Evolutionary conservation across 2,888 invertebrate genomes (phyloP).

Genomic region (Athetis lepigone): DNA sequence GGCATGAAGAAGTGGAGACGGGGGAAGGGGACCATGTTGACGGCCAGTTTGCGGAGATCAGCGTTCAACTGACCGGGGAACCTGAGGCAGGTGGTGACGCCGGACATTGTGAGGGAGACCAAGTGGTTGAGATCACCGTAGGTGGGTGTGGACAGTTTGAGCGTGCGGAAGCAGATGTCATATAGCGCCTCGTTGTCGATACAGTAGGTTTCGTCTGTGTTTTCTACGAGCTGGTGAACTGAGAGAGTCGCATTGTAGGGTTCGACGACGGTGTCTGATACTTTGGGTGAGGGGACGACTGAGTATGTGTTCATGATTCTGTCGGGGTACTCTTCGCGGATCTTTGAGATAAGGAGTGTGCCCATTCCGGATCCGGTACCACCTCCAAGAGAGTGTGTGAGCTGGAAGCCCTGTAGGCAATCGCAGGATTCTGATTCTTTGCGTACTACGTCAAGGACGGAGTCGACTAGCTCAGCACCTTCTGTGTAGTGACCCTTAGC

Average conservation of each 20-base stretch:
- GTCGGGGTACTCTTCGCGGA: slow-evolving; percentile 97
- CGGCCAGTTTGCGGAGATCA: slow-evolving; percentile 97
- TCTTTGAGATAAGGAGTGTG: slow-evolving; percentile 96
- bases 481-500: slow-evolving; percentile 98
- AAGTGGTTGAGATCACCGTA: slow-evolving; percentile 98
- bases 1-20: slow-evolving; percentile 97
- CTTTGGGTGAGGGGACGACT: slow-evolving; percentile 96
- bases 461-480: slow-evolving; percentile 94
- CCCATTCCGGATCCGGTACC: slow-evolving; percentile 90
- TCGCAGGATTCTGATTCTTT: slow-evolving; percentile 97
- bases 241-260: slow-evolving; percentile 97
- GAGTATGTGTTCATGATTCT: slow-evolving; percentile 96
- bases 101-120: slow-evolving; percentile 96
- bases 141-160: slow-evolving; percentile 96
- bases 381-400: slow-evolving; percentile 94
- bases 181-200: slow-evolving; percentile 92
- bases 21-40: slow-evolving; percentile 96
- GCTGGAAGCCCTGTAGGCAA: slow-evolving; percentile 96
- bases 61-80: slow-evolving; percentile 98
- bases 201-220: slow-evolving; percentile 97
- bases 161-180: slow-evolving; percentile 97
- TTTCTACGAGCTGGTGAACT: slow-evolving; percentile 96
- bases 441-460: slow-evolving; percentile 95
- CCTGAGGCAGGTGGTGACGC: slow-evolving; percentile 95
- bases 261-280: slow-evolving; percentile 92